Conservation (phyloP, 1,140 invertebrate genomes). For the Orchesella cincta region DNA sequence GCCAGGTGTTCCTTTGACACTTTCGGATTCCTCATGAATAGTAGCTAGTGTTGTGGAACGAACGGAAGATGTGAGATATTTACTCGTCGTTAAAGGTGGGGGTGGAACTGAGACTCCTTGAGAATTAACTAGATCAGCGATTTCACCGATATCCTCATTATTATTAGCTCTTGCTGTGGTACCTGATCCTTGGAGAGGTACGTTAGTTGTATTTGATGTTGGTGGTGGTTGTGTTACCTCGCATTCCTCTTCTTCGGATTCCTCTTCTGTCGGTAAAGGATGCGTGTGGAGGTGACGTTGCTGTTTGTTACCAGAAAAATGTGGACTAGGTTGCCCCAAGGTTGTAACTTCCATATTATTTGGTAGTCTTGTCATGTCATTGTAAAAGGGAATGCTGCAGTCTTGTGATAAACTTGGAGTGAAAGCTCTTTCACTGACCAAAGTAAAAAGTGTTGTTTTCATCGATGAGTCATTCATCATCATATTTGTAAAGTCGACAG, state of each 20-base stretch:
- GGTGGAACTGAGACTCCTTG: neutral
- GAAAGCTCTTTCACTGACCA: neutral
- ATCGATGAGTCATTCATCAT: neutral
- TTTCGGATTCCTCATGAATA: slow-evolving; percentile 44
- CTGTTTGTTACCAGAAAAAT: neutral
- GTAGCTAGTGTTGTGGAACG: slow-evolving; percentile 32
- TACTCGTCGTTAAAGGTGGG: slow-evolving; percentile 21
- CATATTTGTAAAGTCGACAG: neutral
- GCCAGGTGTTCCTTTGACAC: neutral
- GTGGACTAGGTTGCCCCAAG: neutral
- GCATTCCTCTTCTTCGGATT: too few relatives aligned
- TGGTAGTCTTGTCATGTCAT: neutral
- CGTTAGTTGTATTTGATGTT: neutral
- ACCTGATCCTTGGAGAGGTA: neutral
- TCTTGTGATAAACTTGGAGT: slow-evolving; percentile 1
- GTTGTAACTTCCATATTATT: too few relatives aligned
- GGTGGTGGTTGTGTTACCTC: neutral
- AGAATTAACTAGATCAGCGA: too few relatives aligned
- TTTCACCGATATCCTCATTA: too few relatives aligned
- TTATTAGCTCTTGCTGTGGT: too few relatives aligned
- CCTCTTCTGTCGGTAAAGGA: too few relatives aligned
- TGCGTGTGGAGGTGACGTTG: too few relatives aligned
- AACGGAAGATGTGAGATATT: slow-evolving; percentile 26
- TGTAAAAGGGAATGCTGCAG: neutral
- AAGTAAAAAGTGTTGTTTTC: neutral